These are phyloP conservation scores for Chlamydotis undulata DNA, from an alignment of 2,113 vertebrate genomes.

Conservation along the genomic window DNA sequence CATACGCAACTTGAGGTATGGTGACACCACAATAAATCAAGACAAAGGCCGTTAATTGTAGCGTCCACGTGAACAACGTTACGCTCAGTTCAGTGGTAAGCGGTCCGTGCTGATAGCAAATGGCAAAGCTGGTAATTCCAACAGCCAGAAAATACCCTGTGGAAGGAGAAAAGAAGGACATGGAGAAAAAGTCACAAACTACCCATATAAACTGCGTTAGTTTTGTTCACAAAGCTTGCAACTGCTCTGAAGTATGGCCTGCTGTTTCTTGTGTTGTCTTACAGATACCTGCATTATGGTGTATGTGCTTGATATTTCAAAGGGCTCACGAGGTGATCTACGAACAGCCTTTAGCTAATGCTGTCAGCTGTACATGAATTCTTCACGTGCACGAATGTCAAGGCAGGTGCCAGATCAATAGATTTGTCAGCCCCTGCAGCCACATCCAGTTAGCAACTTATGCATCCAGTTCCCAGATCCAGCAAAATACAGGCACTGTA, in stretches of 20 bases:
- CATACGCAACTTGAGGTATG: slow-evolving; percentile 60
- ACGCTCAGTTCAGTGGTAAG: slow-evolving; percentile 60
- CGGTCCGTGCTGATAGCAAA: slow-evolving; percentile 77
- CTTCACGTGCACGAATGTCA: fast-evolving
- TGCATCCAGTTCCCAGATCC: background rate
- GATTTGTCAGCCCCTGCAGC: background rate
- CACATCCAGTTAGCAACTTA: background rate
- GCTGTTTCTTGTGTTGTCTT: background rate
- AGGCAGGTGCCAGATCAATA: background rate
- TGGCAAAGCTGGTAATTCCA: slow-evolving; percentile 72
- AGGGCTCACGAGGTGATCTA: background rate
- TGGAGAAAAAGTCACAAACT: background rate
- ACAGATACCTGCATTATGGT: background rate
- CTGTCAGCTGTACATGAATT: background rate
- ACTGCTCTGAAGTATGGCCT: background rate
- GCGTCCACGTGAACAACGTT: slow-evolving; percentile 62
- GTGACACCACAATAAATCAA: slow-evolving; percentile 76
- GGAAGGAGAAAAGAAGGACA: background rate
- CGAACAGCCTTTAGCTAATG: background rate
- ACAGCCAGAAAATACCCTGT: slow-evolving; percentile 76
- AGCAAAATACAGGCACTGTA: background rate
- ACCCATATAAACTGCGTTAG: background rate
- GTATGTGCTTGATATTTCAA: background rate
- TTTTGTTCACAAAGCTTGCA: background rate
- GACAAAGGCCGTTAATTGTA: slow-evolving; percentile 69